Conservation (phyloP, 1,140 invertebrate species). For the Drosophila aff. region DNA sequence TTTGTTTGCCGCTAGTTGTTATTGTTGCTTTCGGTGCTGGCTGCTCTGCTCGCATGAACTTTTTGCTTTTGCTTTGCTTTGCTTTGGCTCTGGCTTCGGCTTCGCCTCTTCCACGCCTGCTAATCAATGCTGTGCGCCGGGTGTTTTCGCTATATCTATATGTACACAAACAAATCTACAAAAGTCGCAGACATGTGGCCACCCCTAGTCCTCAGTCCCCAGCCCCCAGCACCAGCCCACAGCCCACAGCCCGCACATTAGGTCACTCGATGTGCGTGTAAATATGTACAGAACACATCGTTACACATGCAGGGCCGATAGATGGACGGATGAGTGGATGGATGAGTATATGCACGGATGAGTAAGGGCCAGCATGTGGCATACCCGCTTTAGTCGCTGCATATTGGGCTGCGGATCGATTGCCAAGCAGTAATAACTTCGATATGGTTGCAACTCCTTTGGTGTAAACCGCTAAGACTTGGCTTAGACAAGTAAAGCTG, state of each 20-base stretch:
- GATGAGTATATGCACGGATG: not conserved
- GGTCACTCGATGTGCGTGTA: slow-evolving; percentile 68
- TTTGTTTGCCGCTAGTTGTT: slow-evolving; percentile 66
- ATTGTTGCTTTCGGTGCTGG: slow-evolving; percentile 44
- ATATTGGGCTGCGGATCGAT: not conserved
- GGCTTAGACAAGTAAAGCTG: not conserved
- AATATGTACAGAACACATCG: slow-evolving; percentile 76
- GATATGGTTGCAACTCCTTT: not conserved
- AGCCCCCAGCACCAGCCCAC: not conserved
- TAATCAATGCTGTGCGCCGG: slow-evolving; percentile 83
- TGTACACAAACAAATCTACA: slow-evolving; percentile 84
- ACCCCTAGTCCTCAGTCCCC: slow-evolving; percentile 1
- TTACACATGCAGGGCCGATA: slow-evolving; percentile 45
- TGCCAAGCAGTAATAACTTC: not conserved
- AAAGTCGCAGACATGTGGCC: slow-evolving; percentile 69
- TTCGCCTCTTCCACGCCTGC: slow-evolving; percentile 61
- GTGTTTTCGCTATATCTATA: slow-evolving; percentile 82
- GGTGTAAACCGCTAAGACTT: not conserved
- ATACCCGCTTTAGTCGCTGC: not conserved
- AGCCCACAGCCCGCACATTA: slow-evolving; percentile 49
- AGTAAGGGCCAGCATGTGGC: slow-evolving; percentile 2
- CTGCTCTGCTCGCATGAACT: slow-evolving; percentile 72
- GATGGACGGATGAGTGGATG: slow-evolving; percentile 21
- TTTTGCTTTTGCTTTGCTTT: slow-evolving; percentile 78
- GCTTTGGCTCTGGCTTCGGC: slow-evolving; percentile 71